Evolutionary conservation across 2,888 invertebrate genomes (phyloP).

Genomic region (Tetragonula carbonaria): DNA sequence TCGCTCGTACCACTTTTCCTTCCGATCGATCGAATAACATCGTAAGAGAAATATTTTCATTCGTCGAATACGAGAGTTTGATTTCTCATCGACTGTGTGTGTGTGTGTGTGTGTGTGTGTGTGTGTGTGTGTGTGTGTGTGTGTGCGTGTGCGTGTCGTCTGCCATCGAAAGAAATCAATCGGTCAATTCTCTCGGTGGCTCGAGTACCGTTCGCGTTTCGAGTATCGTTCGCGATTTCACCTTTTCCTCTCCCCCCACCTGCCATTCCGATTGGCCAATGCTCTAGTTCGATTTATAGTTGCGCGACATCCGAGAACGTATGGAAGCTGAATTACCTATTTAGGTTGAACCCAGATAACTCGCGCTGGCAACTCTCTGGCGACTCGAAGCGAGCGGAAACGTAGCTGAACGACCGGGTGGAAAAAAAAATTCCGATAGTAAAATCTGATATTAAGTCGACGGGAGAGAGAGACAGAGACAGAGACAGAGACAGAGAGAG

Average conservation of each 20-base stretch:
- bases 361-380: slow-evolving; percentile 14
- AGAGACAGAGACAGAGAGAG: background rate
- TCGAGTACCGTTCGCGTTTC: background rate
- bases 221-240: slow-evolving; percentile 4
- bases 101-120: background rate
- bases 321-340: slow-evolving; percentile 57
- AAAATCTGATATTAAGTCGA: slow-evolving; percentile 26
- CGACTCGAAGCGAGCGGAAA: slow-evolving; percentile 8
- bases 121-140: too few species aligned
- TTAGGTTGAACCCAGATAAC: slow-evolving; percentile 48
- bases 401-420: background rate
- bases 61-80: background rate
- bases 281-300: slow-evolving; percentile 12
- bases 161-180: background rate
- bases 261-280: background rate
- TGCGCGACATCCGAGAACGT: slow-evolving; percentile 17
- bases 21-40: background rate
- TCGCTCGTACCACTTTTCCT: background rate
- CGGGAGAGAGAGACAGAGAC: background rate
- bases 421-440: slow-evolving; percentile 35
- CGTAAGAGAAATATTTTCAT: background rate
- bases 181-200: background rate
- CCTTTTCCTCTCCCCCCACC: background rate
- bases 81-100: background rate
- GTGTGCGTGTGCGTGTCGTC: background rate